These are phyloP conservation scores for Gephyroberyx darwinii DNA, from an alignment of 2,797 vertebrate genomes.

Conservation along the genomic window DNA sequence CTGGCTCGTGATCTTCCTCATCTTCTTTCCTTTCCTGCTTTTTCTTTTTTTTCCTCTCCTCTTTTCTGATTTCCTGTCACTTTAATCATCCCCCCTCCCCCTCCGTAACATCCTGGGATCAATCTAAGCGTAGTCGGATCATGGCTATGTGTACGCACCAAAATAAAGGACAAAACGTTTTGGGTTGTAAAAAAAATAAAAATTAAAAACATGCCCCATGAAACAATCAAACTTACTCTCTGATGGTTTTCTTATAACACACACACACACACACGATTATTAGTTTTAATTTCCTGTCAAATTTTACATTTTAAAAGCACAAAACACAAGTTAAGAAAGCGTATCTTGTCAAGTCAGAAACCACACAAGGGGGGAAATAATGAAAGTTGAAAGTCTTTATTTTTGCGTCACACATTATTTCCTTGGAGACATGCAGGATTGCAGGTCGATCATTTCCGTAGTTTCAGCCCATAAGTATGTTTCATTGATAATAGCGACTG, in stretches of 20 bases:
- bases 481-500: constrained; percentile 66
- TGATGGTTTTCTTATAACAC: constrained; percentile 30
- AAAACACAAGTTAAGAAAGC: not conserved
- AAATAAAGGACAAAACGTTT: constrained; percentile 49
- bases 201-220: constrained; percentile 81
- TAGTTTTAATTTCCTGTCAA: too few species aligned
- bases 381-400: constrained; percentile 78
- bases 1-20: constrained; percentile 13
- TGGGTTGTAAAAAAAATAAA: constrained; percentile 80
- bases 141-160: constrained; percentile 69
- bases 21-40: constrained; percentile 30
- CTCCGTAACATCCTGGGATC: constrained; percentile 86
- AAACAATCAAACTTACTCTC: constrained; percentile 68
- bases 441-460: constrained; percentile 71
- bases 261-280: not conserved
- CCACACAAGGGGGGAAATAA: not conserved
- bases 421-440: constrained; percentile 81
- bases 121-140: constrained; percentile 74
- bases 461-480: constrained; percentile 67
- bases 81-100: constrained; percentile 55
- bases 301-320: too few species aligned
- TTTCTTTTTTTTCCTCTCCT: constrained; percentile 28
- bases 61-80: constrained; percentile 34
- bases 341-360: not conserved
- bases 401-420: constrained; percentile 77